Evolutionary conservation across 2,113 vertebrate genomes (phyloP).

Genomic region (Delphinapterus leucas): DNA sequence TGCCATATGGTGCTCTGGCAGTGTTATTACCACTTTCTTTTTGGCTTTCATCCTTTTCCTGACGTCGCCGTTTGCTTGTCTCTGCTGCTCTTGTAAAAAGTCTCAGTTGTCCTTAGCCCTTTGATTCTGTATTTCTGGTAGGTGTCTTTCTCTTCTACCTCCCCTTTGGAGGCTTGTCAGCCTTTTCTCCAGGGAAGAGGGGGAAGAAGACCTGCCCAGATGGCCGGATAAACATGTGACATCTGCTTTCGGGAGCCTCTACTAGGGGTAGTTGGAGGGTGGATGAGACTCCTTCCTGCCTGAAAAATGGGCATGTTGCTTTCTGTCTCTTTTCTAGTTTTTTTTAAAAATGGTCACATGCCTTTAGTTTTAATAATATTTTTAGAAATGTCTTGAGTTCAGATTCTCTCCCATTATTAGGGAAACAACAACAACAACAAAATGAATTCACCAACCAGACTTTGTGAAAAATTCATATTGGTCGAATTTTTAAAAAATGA

Average conservation of each 20-base stretch:
- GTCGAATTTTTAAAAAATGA: not conserved
- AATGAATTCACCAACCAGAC: not conserved
- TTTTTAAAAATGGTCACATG: not conserved
- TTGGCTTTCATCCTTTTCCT: not conserved
- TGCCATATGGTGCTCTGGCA: not conserved
- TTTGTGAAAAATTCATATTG: not conserved
- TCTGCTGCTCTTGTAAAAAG: not conserved
- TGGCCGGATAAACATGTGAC: not conserved
- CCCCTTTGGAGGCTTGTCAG: not conserved
- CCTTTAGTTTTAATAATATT: not conserved
- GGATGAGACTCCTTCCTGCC: not conserved
- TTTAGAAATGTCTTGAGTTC: constrained; percentile 14
- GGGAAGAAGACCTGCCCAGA: constrained; percentile 46
- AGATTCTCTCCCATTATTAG: not conserved
- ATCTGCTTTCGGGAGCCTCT: constrained; percentile 1
- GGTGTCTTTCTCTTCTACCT: not conserved
- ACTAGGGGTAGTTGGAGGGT: not conserved
- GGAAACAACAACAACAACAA: not conserved
- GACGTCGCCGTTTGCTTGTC: not conserved
- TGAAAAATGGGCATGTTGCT: not conserved
- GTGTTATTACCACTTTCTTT: not conserved
- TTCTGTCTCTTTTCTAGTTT: not conserved
- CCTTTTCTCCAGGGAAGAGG: not conserved
- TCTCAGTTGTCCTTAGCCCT: not conserved
- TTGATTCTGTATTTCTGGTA: not conserved